Base-by-base conservation (phyloP, 2,113 vertebrate species). In the Chamaetylas fuelleborni region DNA sequence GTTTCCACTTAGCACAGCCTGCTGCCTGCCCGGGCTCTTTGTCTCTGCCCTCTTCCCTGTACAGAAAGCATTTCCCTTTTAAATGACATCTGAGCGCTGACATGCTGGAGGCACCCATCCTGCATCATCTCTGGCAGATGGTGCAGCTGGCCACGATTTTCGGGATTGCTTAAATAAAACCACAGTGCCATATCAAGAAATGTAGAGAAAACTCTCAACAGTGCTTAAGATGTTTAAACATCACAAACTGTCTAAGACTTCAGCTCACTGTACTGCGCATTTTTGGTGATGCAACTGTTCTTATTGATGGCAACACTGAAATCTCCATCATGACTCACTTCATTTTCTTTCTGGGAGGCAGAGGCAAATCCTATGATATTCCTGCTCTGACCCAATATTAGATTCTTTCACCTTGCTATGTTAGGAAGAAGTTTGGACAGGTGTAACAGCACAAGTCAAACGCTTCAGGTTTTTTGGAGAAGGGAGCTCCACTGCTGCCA, bases 61-160 rank as follows among this genome's bases (percentile, higher is more conserved):
- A 56, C 76, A 50, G 94, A 93, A 94, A 96, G 80, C 93, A 95
- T 96, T 97, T 97, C 96, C 96, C 95, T 97, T 97, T 94, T 95
- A 97, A 97, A 97, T 96, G 95, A 96, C 95, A 96, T 97, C 95
- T 97, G 93, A 97, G 90, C 65, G 42, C 92, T 96, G 95, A 96
- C 95, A 95, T 97, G 94, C 92, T 97, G 93, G 93, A 97, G 96
- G 96, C 96, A 96, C 96, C 95, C 95, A 95, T 94, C 95, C 95
- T 96, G 94, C 93, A 93, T 97, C 96, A 88, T 93, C 95, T 79
- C 95, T 96, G 96, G 96, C 96, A 97, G 95, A 95, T 97, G 96
- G 94, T 96, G 88, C 96, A 96, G 95, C 94, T 96, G 95, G 95
- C 93, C 95, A 94, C 50, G 80, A 88, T 97, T 96, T 96, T 96